These are phyloP conservation scores for Xerus rutilus DNA, from an alignment of 2,797 vertebrate species.

Conservation along the genomic window DNA sequence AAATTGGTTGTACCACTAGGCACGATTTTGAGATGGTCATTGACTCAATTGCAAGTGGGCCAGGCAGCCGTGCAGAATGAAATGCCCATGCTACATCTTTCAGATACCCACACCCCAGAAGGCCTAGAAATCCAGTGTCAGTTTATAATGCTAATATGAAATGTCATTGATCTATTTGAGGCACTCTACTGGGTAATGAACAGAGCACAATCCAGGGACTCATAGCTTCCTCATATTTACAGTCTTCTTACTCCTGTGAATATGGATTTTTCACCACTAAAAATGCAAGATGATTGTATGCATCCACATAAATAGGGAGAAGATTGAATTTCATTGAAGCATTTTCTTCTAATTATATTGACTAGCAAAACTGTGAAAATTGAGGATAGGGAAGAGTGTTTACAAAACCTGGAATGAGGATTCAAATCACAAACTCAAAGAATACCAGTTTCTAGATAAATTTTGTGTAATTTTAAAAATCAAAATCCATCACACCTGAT, in stretches of 20 bases:
- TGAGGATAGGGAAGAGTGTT: neutral
- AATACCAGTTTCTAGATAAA: constrained; percentile 35
- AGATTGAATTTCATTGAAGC: constrained; percentile 20
- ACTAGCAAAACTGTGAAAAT: neutral
- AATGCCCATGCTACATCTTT: neutral
- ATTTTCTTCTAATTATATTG: constrained; percentile 28
- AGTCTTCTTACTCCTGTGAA: neutral
- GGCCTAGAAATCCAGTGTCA: neutral
- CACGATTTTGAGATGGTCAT: neutral
- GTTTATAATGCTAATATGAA: neutral
- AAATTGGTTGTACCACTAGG: neutral
- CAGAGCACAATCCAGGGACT: neutral
- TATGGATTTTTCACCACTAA: neutral
- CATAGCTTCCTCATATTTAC: neutral
- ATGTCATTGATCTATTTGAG: neutral
- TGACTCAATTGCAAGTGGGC: neutral
- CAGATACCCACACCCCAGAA: neutral
- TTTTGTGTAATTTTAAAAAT: constrained; percentile 3
- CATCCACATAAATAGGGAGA: neutral
- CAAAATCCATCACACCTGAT: neutral
- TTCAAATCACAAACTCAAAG: constrained; percentile 21
- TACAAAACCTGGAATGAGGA: constrained; percentile 12
- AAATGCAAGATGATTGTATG: neutral
- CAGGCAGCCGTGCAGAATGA: neutral
- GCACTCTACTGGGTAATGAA: neutral